Base-by-base conservation (phyloP, 1,140 invertebrate species). In the Drosophila ogumai region DNA sequence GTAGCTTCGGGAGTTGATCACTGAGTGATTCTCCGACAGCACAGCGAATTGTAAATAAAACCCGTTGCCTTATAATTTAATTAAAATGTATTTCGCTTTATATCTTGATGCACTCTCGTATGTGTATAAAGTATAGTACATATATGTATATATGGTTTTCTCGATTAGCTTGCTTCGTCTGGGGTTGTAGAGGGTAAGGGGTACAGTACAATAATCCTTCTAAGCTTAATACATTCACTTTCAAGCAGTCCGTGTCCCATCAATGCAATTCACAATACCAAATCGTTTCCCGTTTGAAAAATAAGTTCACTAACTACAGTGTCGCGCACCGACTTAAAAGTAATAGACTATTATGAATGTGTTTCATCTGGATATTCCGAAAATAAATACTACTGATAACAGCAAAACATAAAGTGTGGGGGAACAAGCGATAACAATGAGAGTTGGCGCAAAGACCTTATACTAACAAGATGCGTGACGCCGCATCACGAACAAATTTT, bases 331-430 rank as follows among this genome's bases (percentile, higher is more conserved):
- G 47, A 54, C 66, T 86, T 86, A 86, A 25, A 60, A 43, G 75
- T 78, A 77, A 40, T 81, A 60, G 65, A 49, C 41, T 61, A 34
- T 32, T 61, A 46, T 41, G 32, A 55, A 17, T 65, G 61, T 69
- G 66, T 49, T 59, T 64, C 65, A 38, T 86, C 61, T 79, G 46
- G 44, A 31, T 47, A 10, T 25, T 25, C 17, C 47, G 61, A 54
- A 61, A 87, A 88, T 84, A 87, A 87, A 88, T 86, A 86, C 79
- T 67, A 85, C 52, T 49, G 43, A 78, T 85, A 81, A 80, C 57
- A 75, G 69, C 65, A 81, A 75, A 73, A 52, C 57, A 69, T 44
- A 65, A 25, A 12, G 12, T 13, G 32, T 49, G 34, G 19, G n/a
- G 38, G 47, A 17, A 52, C 63, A 85, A 66, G 72, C 81, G 57